Conservation (phyloP, 2,797 vertebrate species). For the Arrhamphus sclerolepis region DNA sequence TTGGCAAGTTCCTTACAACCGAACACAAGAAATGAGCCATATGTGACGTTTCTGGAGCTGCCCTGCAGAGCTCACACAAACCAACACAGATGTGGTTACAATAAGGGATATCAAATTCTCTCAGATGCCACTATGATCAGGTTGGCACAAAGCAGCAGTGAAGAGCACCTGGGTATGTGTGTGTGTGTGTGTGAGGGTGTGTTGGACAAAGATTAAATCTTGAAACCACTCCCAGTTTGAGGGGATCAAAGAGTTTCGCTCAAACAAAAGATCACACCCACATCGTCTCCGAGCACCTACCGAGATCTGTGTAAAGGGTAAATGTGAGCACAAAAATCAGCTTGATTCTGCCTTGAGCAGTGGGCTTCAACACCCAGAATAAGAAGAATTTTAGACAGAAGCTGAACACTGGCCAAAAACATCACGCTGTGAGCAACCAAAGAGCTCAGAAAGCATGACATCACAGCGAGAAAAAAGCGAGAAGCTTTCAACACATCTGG, state of each 20-base stretch:
- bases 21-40: constrained; percentile 38
- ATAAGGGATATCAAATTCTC: constrained; percentile 18
- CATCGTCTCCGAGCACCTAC: constrained; percentile 30
- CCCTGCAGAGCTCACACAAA: constrained; percentile 9
- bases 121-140: constrained; percentile 36
- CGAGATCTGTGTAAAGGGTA: constrained; percentile 30
- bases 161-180: constrained; percentile 13
- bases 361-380: constrained; percentile 36
- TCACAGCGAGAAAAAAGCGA: constrained; percentile 51
- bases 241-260: constrained; percentile 57
- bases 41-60: constrained; percentile 20
- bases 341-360: constrained; percentile 26
- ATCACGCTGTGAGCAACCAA: constrained; percentile 52
- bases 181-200: constrained; percentile 8
- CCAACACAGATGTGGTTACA: constrained; percentile 4
- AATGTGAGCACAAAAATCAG: constrained; percentile 24
- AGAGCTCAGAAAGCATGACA: constrained; percentile 66
- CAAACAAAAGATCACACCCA: constrained; percentile 54
- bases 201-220: constrained; percentile 41
- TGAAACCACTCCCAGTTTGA: constrained; percentile 51
- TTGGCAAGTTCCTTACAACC: constrained; percentile 40
- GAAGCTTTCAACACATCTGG: constrained; percentile 72
- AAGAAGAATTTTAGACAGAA: constrained; percentile 39
- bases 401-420: constrained; percentile 59
- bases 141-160: constrained; percentile 40